Conservation (phyloP, 35 echinoderm and acorn worm species). For the Patiria miniata region DNA sequence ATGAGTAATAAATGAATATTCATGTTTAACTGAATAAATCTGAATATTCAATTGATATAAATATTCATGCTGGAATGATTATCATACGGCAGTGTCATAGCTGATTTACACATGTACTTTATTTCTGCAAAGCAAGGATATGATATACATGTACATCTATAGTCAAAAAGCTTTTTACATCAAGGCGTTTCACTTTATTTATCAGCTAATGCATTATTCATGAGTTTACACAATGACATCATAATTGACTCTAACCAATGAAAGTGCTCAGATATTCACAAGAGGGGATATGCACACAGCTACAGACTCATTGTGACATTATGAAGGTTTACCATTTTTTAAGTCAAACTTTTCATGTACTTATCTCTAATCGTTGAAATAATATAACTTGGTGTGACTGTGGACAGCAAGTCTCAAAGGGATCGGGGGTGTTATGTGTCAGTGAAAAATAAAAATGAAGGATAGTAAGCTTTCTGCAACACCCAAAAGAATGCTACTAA, state of each 20-base stretch:
- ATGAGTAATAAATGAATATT: background rate
- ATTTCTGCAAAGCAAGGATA: constrained; percentile 24
- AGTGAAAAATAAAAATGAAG: too few species aligned
- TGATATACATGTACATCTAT: background rate
- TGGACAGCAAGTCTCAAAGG: background rate
- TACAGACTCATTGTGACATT: too few species aligned
- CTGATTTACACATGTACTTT: too few species aligned
- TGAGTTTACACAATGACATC: background rate
- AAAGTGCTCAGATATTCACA: background rate
- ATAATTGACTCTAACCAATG: background rate
- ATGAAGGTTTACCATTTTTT: too few species aligned
- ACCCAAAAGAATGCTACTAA: too few species aligned
- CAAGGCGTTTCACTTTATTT: background rate
- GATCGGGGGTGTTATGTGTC: too few species aligned
- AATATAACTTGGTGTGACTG: background rate
- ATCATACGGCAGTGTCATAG: background rate
- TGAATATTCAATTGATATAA: constrained; percentile 18
- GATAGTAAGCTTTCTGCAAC: too few species aligned
- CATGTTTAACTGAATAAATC: background rate
- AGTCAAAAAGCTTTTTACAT: constrained; percentile 29
- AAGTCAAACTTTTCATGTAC: background rate
- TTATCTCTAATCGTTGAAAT: background rate
- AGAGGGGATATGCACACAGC: background rate
- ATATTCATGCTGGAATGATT: constrained; percentile 28
- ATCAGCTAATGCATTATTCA: background rate